Conservation (phyloP, 2,797 vertebrate genomes). For the Poeciliopsis paucimaculata region DNA sequence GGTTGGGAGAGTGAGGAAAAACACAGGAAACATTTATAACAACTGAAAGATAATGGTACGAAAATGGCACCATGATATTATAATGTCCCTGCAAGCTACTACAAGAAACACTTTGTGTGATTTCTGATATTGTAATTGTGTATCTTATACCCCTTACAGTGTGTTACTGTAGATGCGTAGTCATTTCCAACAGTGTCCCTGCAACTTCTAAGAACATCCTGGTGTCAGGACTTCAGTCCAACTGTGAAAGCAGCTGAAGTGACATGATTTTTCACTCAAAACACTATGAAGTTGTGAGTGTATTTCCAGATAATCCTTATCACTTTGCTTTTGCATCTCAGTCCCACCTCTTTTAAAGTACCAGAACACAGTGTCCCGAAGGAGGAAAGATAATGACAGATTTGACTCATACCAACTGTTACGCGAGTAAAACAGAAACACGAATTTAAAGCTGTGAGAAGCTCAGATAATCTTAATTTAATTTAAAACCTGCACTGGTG, state of each 20-base stretch:
- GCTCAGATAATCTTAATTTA: background rate
- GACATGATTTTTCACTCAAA: slow-evolving; percentile 20
- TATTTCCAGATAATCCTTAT: slow-evolving; percentile 6
- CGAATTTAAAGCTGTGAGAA: slow-evolving; percentile 12
- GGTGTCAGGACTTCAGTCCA: slow-evolving; percentile 28
- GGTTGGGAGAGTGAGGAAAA: slow-evolving; percentile 38
- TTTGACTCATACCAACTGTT: slow-evolving; percentile 4
- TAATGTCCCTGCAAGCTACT: slow-evolving; percentile 58
- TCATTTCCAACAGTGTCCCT: slow-evolving; percentile 36
- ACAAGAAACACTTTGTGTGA: slow-evolving; percentile 27
- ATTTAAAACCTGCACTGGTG: slow-evolving; percentile 9
- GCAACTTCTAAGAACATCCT: slow-evolving; percentile 32
- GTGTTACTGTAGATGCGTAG: slow-evolving; percentile 19
- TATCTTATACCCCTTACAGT: slow-evolving; percentile 5
- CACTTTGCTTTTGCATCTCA: background rate
- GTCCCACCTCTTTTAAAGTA: slow-evolving; percentile 6
- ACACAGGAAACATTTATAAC: slow-evolving; percentile 9
- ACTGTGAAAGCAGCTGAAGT: slow-evolving; percentile 36
- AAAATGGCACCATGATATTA: slow-evolving; percentile 49
- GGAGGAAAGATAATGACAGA: background rate
- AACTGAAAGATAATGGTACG: slow-evolving; percentile 15
- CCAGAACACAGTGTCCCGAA: slow-evolving; percentile 1
- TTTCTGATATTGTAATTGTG: slow-evolving; percentile 17
- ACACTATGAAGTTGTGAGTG: slow-evolving; percentile 11
- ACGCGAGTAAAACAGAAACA: slow-evolving; percentile 11